Percentiles rank a stretch among this genome's conserved stretches.
phyloP scores from a whole-genome alignment of 2,113 vertebrate species.

The Taxidea taxus region DNA sequence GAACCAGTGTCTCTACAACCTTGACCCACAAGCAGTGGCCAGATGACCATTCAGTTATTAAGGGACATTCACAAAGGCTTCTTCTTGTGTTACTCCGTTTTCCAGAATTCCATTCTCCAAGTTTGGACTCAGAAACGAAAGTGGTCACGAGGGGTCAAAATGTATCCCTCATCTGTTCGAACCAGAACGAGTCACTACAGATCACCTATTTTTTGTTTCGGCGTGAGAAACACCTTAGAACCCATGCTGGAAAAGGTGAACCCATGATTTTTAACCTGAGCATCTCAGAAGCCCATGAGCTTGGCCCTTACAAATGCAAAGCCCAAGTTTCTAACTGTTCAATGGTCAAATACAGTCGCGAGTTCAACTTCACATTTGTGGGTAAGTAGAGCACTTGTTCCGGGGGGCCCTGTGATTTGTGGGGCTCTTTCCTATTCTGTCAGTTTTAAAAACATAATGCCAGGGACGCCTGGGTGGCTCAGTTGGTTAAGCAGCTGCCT shows the following conservation, averaged over 20 bases:
- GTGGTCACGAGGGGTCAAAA: constrained; percentile 67
- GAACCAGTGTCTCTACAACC: neutral
- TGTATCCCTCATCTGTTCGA: constrained; percentile 72
- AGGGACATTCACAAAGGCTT: neutral
- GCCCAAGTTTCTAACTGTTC: neutral
- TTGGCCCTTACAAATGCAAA: constrained; percentile 84
- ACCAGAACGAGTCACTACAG: constrained; percentile 2
- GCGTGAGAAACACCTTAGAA: neutral
- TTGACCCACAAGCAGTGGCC: neutral
- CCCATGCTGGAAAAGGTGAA: neutral
- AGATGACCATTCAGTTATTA: neutral
- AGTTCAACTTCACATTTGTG: constrained; percentile 65
- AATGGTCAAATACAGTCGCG: constrained; percentile 68
- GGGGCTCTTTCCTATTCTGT: constrained; percentile 65
- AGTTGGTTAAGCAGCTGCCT: no score
- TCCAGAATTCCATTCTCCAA: constrained; percentile 49
- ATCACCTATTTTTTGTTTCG: constrained; percentile 78
- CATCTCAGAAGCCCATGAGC: constrained; percentile 58
- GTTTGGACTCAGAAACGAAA: neutral
- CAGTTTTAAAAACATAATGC: constrained; percentile 82
- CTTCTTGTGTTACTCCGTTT: constrained; percentile 8
- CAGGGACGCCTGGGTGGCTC: no score
- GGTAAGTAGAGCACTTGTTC: constrained; percentile 55
- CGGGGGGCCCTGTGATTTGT: no score
- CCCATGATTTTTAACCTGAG: constrained; percentile 58